Evolutionary conservation across 2,797 vertebrate species (phyloP).

Genomic region (Hypotaenidia philippensis): DNA sequence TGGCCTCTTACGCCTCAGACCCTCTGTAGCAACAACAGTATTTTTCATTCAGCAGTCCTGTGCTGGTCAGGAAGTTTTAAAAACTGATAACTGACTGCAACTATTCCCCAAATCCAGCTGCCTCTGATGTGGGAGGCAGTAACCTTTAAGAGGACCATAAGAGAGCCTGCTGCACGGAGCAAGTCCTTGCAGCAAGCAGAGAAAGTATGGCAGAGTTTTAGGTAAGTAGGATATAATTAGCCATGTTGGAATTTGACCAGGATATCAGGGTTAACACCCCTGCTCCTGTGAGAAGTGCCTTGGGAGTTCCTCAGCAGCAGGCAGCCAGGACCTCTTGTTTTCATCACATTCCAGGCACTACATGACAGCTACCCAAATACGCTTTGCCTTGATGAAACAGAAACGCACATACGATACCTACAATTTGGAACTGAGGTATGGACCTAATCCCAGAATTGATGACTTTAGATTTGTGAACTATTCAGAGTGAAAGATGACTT

Average conservation of each 20-base stretch:
- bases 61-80: background rate
- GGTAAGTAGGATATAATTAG: constrained; percentile 66
- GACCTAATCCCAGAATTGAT: background rate
- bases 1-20: background rate
- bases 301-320: constrained; percentile 63
- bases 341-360: constrained; percentile 61
- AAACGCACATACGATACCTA: background rate
- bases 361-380: constrained; percentile 65
- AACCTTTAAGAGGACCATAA: background rate
- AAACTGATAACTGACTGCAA: background rate
- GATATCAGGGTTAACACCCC: constrained; percentile 71
- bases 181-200: background rate
- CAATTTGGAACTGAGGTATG: background rate
- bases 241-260: constrained; percentile 70
- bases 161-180: background rate
- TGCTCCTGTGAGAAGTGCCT: constrained; percentile 54
- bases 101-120: background rate
- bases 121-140: background rate
- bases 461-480: constrained; percentile 8
- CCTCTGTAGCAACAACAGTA: background rate
- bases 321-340: constrained; percentile 65
- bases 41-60: background rate
- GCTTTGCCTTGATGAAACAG: constrained; percentile 32
- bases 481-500: background rate
- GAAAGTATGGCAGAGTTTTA: constrained; percentile 51